These are phyloP conservation scores for Meda fulgida DNA, from an alignment of 2,797 vertebrate species.

Conservation along the genomic window DNA sequence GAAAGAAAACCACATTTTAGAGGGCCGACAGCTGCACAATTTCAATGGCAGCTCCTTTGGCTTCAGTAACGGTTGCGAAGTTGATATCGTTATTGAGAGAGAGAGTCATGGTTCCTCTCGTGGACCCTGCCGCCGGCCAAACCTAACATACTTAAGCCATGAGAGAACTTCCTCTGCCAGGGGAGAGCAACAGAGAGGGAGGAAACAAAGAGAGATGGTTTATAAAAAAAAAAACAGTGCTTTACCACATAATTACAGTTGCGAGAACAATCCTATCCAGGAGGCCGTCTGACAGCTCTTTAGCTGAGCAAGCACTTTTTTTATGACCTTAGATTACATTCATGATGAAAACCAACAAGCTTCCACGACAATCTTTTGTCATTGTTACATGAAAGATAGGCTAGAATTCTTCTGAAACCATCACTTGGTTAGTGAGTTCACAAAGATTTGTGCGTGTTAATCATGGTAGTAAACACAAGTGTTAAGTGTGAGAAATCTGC, in stretches of 20 bases:
- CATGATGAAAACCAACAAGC: neutral
- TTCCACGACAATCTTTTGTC: neutral
- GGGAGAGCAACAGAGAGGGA: slow-evolving; percentile 30
- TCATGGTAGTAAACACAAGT: too few species aligned
- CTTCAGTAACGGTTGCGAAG: slow-evolving; percentile 24
- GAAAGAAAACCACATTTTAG: slow-evolving; percentile 37
- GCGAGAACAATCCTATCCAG: slow-evolving; percentile 26
- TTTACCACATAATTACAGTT: slow-evolving; percentile 45
- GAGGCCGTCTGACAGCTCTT: slow-evolving; percentile 20
- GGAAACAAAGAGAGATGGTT: slow-evolving; percentile 24
- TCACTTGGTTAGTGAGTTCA: neutral
- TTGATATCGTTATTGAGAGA: slow-evolving; percentile 38
- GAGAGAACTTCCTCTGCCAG: slow-evolving; percentile 66
- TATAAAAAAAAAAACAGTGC: slow-evolving; percentile 31
- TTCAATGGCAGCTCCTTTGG: slow-evolving; percentile 31
- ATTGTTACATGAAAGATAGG: neutral
- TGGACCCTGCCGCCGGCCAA: slow-evolving; percentile 53
- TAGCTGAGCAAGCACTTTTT: slow-evolving; percentile 34
- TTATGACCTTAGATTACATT: slow-evolving; percentile 12
- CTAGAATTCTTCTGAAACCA: neutral
- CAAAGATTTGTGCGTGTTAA: neutral
- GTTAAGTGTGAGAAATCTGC: too few species aligned
- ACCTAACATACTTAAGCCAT: slow-evolving; percentile 69
- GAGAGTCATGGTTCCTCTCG: slow-evolving; percentile 19
- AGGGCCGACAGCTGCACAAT: slow-evolving; percentile 24